Evolutionary conservation across 2,888 invertebrate species (phyloP).

Genomic region (Drosophila gaucha): DNA sequence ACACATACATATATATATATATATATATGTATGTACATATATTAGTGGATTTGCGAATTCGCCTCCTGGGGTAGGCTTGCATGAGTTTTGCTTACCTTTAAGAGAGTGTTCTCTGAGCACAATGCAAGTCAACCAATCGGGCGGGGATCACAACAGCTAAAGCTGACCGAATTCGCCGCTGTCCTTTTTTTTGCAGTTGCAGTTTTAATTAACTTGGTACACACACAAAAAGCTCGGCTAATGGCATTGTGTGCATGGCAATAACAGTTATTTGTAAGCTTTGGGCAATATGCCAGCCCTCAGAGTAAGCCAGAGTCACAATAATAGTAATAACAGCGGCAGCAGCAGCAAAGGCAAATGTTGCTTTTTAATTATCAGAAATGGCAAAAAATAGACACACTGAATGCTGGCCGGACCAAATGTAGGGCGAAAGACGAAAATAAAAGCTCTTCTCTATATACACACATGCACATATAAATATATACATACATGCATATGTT

Average conservation of each 20-base stretch:
- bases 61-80: neutral
- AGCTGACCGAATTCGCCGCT: neutral
- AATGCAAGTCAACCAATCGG: neutral
- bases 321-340: slow-evolving; percentile 23
- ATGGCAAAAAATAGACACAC: slow-evolving; percentile 41
- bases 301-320: slow-evolving; percentile 24
- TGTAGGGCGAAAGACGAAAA: slow-evolving; percentile 63
- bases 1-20: neutral
- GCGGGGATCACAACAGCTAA: neutral
- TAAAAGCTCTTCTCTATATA: slow-evolving; percentile 49
- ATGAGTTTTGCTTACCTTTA: neutral
- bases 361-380: slow-evolving; percentile 74
- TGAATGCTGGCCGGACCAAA: slow-evolving; percentile 36
- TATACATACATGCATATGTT: neutral
- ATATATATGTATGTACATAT: neutral
- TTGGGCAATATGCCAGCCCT: slow-evolving; percentile 39
- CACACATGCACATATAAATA: neutral
- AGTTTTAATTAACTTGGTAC: slow-evolving; percentile 33
- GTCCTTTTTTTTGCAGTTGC: neutral
- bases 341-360: slow-evolving; percentile 31
- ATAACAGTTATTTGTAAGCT: slow-evolving; percentile 48
- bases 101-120: neutral
- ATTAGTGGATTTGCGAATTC: too few relatives aligned
- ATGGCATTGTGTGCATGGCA: slow-evolving; percentile 9
- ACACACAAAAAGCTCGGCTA: slow-evolving; percentile 36